Percentiles rank a stretch among this genome's conserved stretches.
These are phyloP conservation scores for Melanotaenia trifasciata DNA, from an alignment of 2,797 vertebrate genomes.

Conservation along the genomic window DNA sequence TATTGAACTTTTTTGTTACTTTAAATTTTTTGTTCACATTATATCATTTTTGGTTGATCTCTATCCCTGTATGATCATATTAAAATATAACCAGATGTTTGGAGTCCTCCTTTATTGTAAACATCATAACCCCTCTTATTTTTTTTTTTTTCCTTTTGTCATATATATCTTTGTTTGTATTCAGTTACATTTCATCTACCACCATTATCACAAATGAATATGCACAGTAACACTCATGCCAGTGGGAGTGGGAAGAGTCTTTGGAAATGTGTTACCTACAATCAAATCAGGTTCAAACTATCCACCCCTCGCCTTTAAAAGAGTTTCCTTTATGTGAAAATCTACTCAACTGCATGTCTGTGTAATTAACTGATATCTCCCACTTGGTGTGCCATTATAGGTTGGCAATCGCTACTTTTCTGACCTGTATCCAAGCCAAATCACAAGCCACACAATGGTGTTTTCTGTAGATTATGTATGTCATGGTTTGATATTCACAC, in stretches of 20 bases:
- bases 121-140: slow-evolving; percentile 81
- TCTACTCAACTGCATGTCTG: slow-evolving; percentile 64
- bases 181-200: slow-evolving; percentile 76
- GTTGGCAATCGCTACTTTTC: slow-evolving; percentile 44
- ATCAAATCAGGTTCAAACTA: slow-evolving; percentile 76
- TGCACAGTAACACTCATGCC: slow-evolving; percentile 82
- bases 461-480: slow-evolving; percentile 52
- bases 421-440: slow-evolving; percentile 63
- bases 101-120: slow-evolving; percentile 84
- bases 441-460: slow-evolving; percentile 49
- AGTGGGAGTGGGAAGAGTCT: slow-evolving; percentile 56
- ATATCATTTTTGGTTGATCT: slow-evolving; percentile 90
- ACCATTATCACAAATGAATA: slow-evolving; percentile 76
- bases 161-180: slow-evolving; percentile 52
- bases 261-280: slow-evolving; percentile 72
- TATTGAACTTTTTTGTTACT: slow-evolving; percentile 92
- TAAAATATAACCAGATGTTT: slow-evolving; percentile 96
- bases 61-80: slow-evolving; percentile 96
- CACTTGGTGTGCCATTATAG: slow-evolving; percentile 67
- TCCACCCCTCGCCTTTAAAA: slow-evolving; percentile 80
- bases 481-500: slow-evolving; percentile 52
- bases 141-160: slow-evolving; percentile 52
- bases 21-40: slow-evolving; percentile 82
- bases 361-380: slow-evolving; percentile 55
- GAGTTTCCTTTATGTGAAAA: slow-evolving; percentile 70